Evolutionary conservation across 2,797 vertebrate genomes (phyloP).

Genomic region (Loris lydekkerianus): DNA sequence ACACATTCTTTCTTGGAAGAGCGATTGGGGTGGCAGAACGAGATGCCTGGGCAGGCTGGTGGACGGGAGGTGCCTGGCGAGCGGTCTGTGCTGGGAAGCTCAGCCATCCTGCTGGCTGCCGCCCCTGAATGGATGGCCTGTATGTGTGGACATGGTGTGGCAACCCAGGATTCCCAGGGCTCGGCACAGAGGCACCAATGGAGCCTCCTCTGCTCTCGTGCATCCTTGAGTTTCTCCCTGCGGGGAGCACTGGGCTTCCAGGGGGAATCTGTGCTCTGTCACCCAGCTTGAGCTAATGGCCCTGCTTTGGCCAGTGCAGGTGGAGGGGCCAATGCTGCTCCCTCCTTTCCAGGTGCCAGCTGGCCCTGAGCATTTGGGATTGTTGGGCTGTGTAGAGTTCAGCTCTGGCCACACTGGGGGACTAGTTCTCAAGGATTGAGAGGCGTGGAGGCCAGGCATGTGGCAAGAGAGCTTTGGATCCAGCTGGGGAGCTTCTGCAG

Average conservation of each 20-base stretch:
- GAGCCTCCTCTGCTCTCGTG: background rate
- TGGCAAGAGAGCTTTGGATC: background rate
- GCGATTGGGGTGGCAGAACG: background rate
- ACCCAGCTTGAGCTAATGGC: background rate
- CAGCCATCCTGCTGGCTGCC: background rate
- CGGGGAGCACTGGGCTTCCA: background rate
- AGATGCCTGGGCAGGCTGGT: background rate
- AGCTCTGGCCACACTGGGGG: background rate
- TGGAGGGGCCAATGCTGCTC: background rate
- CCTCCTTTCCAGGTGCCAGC: background rate
- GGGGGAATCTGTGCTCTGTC: background rate
- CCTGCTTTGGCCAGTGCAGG: background rate
- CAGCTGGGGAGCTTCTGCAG: background rate
- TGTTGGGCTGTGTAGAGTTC: background rate
- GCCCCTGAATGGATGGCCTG: background rate
- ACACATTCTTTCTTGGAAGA: constrained; percentile 50
- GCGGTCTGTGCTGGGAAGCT: background rate
- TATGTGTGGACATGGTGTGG: too few relatives aligned
- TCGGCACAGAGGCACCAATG: accelerated
- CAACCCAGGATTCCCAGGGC: background rate
- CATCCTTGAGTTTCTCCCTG: background rate
- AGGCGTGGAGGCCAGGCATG: background rate
- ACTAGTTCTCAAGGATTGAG: background rate
- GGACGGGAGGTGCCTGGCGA: background rate
- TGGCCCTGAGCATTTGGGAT: background rate